phyloP scores from a whole-genome alignment of 2,888 invertebrate genomes.

The Acanthosepion esculentum region DNA sequence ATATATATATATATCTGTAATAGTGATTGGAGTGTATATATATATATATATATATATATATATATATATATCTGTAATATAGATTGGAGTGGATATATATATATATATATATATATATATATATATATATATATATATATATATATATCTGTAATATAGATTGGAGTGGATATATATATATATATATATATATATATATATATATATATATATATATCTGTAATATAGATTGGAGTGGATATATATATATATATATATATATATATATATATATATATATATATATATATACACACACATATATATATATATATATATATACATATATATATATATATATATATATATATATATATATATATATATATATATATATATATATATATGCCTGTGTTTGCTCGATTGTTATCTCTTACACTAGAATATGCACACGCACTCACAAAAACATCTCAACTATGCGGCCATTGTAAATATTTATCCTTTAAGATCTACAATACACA shows the following conservation, averaged over 20 bases:
- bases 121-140: neutral
- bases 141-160: too few species aligned
- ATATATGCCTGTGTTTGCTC: neutral
- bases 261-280: neutral
- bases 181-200: neutral
- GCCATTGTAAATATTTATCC: too few species aligned
- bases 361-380: neutral
- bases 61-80: neutral
- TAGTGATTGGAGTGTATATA: too few species aligned
- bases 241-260: neutral
- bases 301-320: neutral
- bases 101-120: neutral
- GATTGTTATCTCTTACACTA: neutral
- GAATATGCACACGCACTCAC: neutral
- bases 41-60: neutral
- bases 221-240: too few species aligned
- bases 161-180: neutral
- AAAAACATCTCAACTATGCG: too few species aligned
- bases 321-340: neutral
- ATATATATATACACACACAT: neutral
- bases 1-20: neutral
- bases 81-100: too few species aligned
- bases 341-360: neutral
- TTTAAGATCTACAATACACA: too few species aligned
- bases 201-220: neutral